These are phyloP conservation scores for Ceratina calcarata DNA, from an alignment of 1,140 invertebrate genomes.

Conservation along the genomic window DNA sequence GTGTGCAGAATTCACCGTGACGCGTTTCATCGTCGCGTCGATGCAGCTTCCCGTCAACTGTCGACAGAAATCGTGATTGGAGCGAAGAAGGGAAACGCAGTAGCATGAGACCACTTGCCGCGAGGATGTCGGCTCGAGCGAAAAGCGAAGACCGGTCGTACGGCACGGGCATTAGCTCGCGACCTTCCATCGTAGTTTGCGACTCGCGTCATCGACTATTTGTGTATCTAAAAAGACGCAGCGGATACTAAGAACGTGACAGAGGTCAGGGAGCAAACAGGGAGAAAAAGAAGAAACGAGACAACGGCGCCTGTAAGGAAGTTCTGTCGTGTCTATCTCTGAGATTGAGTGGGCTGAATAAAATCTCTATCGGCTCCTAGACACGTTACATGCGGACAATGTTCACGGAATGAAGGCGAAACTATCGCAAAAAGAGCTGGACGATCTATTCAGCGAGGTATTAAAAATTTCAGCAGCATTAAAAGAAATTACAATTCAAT, in stretches of 20 bases:
- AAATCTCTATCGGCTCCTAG: neutral
- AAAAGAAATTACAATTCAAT: neutral
- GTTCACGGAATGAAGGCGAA: slow-evolving; percentile 75
- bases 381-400: slow-evolving; percentile 66
- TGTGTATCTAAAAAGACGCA: slow-evolving; percentile 59
- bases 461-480: neutral
- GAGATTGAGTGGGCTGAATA: slow-evolving; percentile 16
- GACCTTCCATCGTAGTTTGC: slow-evolving; percentile 66
- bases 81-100: neutral
- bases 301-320: slow-evolving; percentile 18
- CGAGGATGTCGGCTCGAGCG: slow-evolving; percentile 20
- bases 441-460: slow-evolving; percentile 78
- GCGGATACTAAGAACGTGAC: slow-evolving; percentile 16
- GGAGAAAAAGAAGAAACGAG: slow-evolving; percentile 5
- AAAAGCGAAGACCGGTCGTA: slow-evolving; percentile 60
- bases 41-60: slow-evolving; percentile 3
- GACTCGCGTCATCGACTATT: slow-evolving; percentile 71
- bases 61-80: too few relatives aligned
- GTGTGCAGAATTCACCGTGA: neutral
- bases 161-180: slow-evolving; percentile 61
- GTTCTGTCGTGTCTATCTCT: slow-evolving; percentile 2
- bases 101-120: slow-evolving; percentile 5
- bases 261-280: neutral
- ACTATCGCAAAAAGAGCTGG: slow-evolving; percentile 74
- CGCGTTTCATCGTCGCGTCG: neutral